Evolutionary conservation across 2,797 vertebrate species (phyloP).

Genomic region (Pseudochaenichthys georgianus): DNA sequence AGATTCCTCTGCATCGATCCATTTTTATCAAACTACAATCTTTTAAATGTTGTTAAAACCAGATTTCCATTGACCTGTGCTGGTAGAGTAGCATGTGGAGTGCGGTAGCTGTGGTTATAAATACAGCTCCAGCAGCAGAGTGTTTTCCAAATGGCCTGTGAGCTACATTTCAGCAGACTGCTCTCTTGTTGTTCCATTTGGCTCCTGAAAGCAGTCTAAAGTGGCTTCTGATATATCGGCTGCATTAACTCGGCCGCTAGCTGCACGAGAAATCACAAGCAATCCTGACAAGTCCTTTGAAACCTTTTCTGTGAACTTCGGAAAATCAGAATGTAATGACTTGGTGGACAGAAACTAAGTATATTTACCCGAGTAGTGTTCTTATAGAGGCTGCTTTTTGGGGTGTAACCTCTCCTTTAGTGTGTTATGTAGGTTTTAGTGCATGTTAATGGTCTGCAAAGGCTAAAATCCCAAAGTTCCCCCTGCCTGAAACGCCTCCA

Average conservation of each 20-base stretch:
- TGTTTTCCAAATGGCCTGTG: conserved; percentile 24
- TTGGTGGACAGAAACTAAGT: too few species aligned
- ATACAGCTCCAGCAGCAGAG: conserved; percentile 21
- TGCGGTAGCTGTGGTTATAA: conserved; percentile 26
- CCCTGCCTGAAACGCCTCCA: too few species aligned
- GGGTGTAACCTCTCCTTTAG: too few species aligned
- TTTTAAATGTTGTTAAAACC: conserved; percentile 33
- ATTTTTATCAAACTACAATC: conserved; percentile 43
- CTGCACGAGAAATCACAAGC: conserved; percentile 11
- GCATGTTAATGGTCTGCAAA: too few species aligned
- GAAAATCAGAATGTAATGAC: conserved; percentile 44
- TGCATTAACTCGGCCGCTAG: conserved; percentile 31
- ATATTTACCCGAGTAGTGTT: too few species aligned
- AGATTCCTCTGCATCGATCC: conserved; percentile 38
- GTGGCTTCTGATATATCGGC: conserved; percentile 61
- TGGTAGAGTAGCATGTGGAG: conserved; percentile 7
- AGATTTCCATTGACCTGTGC: conserved; percentile 41
- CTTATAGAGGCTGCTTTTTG: too few species aligned
- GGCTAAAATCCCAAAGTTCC: too few species aligned
- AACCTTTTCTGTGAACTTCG: conserved; percentile 20
- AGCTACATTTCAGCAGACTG: conserved; percentile 22
- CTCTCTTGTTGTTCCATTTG: conserved; percentile 45
- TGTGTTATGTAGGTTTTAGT: too few species aligned
- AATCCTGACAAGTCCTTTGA: conserved; percentile 32
- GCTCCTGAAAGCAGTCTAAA: conserved; percentile 35